These are phyloP conservation scores for Spilarctia lutea DNA, from an alignment of 2,888 invertebrate species.

Conservation along the genomic window DNA sequence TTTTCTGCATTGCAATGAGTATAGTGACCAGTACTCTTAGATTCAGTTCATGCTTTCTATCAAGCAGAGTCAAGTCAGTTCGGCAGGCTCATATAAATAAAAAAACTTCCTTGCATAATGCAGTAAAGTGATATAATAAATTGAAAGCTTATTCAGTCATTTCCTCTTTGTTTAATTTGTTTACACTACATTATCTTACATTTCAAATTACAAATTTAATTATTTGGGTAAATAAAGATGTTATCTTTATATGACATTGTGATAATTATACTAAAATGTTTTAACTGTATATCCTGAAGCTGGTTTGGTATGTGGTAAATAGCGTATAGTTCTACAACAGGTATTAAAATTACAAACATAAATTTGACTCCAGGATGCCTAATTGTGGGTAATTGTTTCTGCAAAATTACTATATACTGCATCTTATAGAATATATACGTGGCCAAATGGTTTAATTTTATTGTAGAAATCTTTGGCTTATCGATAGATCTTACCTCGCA, in stretches of 20 bases:
- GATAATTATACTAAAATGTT: neutral
- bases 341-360: neutral
- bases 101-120: neutral
- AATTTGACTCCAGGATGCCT: neutral
- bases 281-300: neutral
- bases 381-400: neutral
- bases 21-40: no score
- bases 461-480: neutral
- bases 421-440: neutral
- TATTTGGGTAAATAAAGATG: neutral
- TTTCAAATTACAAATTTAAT: neutral
- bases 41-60: no score
- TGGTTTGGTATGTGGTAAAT: neutral
- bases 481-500: slow-evolving; percentile 89
- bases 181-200: neutral
- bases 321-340: neutral
- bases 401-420: slow-evolving; percentile 2
- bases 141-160: neutral
- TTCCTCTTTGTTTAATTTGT: neutral
- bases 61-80: no score
- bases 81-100: no score
- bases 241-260: neutral
- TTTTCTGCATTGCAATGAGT: no score
- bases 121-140: neutral
- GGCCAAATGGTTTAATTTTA: neutral